Percentiles rank a stretch among this genome's conserved stretches.
Evolutionary conservation across 2,797 vertebrate species (phyloP).

Genomic region (Picus viridis): DNA sequence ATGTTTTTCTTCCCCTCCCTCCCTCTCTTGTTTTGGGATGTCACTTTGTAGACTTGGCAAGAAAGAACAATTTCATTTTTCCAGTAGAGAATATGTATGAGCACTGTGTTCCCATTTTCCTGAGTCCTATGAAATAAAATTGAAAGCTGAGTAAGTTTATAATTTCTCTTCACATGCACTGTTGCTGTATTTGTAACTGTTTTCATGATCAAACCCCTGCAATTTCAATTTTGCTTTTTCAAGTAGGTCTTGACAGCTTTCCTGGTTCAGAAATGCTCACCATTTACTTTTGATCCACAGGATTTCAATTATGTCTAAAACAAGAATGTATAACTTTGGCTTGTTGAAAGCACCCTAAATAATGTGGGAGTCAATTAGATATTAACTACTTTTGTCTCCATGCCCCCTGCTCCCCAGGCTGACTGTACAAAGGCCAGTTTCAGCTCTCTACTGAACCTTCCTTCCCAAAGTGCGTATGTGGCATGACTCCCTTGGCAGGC

Average conservation of each 20-base stretch:
- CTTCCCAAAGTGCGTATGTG: accelerated
- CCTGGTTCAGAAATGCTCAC: not conserved
- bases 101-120: not conserved
- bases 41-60: not conserved
- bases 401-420: accelerated
- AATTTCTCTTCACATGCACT: not conserved
- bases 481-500: not conserved
- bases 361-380: not conserved
- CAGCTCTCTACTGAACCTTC: not conserved
- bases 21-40: not conserved
- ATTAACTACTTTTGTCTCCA: not conserved
- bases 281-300: not conserved
- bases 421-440: not conserved
- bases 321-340: not conserved
- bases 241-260: not conserved
- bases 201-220: not conserved
- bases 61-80: not conserved
- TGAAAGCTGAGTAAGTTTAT: not conserved
- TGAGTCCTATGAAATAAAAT: not conserved
- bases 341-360: not conserved
- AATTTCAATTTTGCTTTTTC: not conserved
- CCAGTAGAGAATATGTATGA: not conserved
- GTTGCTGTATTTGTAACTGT: not conserved
- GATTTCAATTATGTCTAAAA: not conserved
- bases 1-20: accelerated